Evolutionary conservation across 2,888 invertebrate genomes (phyloP).

Genomic region (Cepaea hortensis): DNA sequence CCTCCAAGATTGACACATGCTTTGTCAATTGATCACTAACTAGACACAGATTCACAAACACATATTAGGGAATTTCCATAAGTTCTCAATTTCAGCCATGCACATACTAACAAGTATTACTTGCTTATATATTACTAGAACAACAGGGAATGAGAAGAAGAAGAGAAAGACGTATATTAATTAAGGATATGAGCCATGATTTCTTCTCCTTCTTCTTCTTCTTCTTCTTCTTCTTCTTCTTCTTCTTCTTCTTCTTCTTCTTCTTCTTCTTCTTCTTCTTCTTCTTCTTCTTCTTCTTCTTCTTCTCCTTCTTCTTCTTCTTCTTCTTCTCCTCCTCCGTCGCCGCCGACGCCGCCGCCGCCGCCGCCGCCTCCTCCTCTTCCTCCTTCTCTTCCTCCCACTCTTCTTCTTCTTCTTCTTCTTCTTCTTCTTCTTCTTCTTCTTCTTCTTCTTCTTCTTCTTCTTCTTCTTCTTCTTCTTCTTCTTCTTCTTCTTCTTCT

Average conservation of each 20-base stretch:
- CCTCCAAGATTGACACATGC: too few species aligned
- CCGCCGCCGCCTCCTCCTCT: neutral
- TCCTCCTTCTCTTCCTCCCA: neutral
- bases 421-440: neutral
- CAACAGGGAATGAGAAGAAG: neutral
- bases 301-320: neutral
- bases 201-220: neutral
- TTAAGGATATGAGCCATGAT: too few species aligned
- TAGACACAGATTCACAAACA: too few species aligned
- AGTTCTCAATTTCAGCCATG: too few species aligned
- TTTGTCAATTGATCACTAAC: too few species aligned
- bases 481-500: neutral
- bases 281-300: neutral
- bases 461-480: neutral
- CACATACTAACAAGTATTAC: too few species aligned
- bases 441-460: neutral
- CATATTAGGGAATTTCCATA: too few species aligned
- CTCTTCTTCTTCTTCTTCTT: neutral
- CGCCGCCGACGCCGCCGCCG: neutral
- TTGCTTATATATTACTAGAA: too few species aligned
- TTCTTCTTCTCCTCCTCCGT: neutral
- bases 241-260: neutral
- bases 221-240: neutral
- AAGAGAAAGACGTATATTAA: neutral
- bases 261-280: neutral